Percentiles rank a stretch among this genome's conserved stretches.
Conservation (phyloP, 2,888 invertebrate genomes). For the Epicampocera succincta region DNA sequence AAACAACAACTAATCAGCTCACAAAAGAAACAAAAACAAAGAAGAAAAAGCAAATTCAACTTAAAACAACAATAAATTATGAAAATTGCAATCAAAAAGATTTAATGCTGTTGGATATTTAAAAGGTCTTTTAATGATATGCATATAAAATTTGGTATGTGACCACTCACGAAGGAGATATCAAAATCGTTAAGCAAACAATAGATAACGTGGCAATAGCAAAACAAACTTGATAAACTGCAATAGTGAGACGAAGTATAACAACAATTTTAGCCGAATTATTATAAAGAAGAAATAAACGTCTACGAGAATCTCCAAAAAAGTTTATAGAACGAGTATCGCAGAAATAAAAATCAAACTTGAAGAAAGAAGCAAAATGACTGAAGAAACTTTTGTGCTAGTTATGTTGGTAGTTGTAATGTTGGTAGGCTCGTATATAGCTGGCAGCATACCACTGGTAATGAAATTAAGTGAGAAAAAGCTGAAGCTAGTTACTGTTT, state of each 20-base stretch:
- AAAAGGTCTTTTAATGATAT: too few species aligned
- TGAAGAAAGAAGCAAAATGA: slow-evolving; percentile 70
- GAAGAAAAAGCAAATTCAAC: too few species aligned
- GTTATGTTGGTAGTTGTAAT: slow-evolving; percentile 93
- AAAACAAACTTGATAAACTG: slow-evolving; percentile 35
- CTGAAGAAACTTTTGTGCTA: slow-evolving; percentile 90
- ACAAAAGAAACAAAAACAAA: too few species aligned
- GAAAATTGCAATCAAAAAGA: too few species aligned
- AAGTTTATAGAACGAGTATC: neutral
- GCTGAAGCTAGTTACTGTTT: slow-evolving; percentile 94
- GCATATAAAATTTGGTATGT: neutral
- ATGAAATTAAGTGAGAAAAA: slow-evolving; percentile 98
- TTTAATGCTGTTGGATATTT: too few species aligned
- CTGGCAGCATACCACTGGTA: slow-evolving; percentile 96
- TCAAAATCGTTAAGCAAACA: slow-evolving; percentile 6
- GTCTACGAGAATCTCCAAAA: neutral
- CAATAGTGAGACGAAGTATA: slow-evolving; percentile 6
- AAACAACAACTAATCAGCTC: too few species aligned
- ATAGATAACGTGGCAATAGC: slow-evolving; percentile 62
- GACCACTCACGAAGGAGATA: neutral
- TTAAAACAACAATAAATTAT: too few species aligned
- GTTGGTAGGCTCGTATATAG: slow-evolving; percentile 97
- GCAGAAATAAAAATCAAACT: neutral
- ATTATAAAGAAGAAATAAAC: slow-evolving; percentile 3
- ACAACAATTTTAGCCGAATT: slow-evolving; percentile 26